Base-by-base conservation (phyloP, 2,888 invertebrate species). In the Plebejus anna region DNA sequence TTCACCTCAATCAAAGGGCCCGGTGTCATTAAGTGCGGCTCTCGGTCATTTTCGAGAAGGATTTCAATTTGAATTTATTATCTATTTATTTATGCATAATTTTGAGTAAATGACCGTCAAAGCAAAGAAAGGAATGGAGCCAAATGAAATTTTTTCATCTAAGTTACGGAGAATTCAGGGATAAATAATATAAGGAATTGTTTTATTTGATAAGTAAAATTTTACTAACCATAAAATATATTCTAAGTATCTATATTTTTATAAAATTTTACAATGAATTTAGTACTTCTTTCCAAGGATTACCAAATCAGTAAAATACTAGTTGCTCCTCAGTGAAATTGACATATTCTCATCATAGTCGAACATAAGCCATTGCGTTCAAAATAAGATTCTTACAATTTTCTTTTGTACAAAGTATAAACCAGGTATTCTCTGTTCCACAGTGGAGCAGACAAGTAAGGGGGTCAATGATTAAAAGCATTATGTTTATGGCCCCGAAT, bases 31-130 rank as follows among this genome's bases (percentile, higher is more conserved):
- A 92, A 84, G 82, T 83, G 83, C 87, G 84, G 82, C 82, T 83
- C 84, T 85, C 83, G 85, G 83, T 86, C 85, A 84, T 89, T 89
- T 87, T 86, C 83, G 85, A 83, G 87, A 86, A 85, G 87, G 86
- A 86, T 89, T 92, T 93, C 93, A 93, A 93, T 93, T 93, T 90
- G 51, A 87, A 89, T 93, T 92, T 92, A 92, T 91, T 91, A 91
- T 91, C 90, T 93, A 92, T 92, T 92, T 93, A 92, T 92, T 91
- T 92, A 92, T 91, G 89, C 90, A 87, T 91, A 90, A 90, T 89
- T 86, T 85, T 83, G 80, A 83, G 88, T 90, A 89, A 88, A 92
- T 90, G 90, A 91, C 87, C 86, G 86, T 88, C 88, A 85, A 82
- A 80, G 86, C 83, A 87, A 51, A 70, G 79, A 82, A 82, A 73